Evolutionary conservation across 1,140 invertebrate species (phyloP).

Genomic region (Lepidurus couesii): DNA sequence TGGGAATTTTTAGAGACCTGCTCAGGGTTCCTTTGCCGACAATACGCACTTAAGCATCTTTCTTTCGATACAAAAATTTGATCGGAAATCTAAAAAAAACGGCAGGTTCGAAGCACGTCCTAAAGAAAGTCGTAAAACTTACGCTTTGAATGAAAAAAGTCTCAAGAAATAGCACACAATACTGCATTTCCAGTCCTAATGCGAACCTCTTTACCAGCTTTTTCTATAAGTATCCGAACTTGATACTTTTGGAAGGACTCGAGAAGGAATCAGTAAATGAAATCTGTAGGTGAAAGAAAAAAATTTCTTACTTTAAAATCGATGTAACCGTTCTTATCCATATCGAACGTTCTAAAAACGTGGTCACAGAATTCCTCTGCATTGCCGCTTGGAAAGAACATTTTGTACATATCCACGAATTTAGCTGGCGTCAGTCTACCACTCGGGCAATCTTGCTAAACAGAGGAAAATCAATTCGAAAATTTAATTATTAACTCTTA

Average conservation of each 20-base stretch:
- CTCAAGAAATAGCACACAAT: too few relatives aligned
- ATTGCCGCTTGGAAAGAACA: constrained; percentile 97
- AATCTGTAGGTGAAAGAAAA: not conserved
- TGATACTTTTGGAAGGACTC: not conserved
- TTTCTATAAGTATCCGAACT: too few relatives aligned
- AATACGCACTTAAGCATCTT: too few relatives aligned
- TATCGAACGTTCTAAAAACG: constrained; percentile 97
- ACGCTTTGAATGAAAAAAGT: too few relatives aligned
- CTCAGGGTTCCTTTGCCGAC: too few relatives aligned
- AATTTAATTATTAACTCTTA: not conserved
- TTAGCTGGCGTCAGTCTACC: constrained; percentile 93
- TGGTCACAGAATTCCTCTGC: constrained; percentile 99
- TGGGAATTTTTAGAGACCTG: too few relatives aligned
- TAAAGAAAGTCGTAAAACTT: too few relatives aligned
- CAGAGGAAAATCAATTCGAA: constrained; percentile 41
- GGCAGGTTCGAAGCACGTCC: too few relatives aligned
- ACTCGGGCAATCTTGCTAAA: constrained; percentile 98
- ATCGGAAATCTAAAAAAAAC: too few relatives aligned
- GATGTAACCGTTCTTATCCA: constrained; percentile 97
- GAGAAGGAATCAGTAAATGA: not conserved
- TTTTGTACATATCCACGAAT: constrained; percentile 99
- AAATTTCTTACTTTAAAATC: constrained; percentile 75
- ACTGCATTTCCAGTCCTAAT: too few relatives aligned
- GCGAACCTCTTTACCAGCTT: too few relatives aligned
- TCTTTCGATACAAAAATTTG: too few relatives aligned